Percentiles rank a stretch among this genome's conserved stretches.
These are phyloP conservation scores for Stenoptilia bipunctidactyla DNA, from an alignment of 2,888 invertebrate species.

Conservation along the genomic window DNA sequence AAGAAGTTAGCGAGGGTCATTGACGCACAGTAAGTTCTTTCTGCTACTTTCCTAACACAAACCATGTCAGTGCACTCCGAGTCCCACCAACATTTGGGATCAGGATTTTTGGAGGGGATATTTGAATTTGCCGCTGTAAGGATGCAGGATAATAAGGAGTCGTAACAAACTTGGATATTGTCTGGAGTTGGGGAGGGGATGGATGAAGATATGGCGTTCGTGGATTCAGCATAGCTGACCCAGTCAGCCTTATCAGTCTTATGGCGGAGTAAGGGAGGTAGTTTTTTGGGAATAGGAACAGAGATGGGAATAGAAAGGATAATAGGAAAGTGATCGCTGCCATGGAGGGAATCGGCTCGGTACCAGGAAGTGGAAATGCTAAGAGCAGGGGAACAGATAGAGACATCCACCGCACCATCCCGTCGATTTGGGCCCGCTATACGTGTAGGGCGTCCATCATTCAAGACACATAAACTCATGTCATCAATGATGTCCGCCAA, in stretches of 20 bases:
- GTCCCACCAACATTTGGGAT: conserved; percentile 3
- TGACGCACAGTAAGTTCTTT: conserved; percentile 9
- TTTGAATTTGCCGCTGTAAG: too few relatives aligned
- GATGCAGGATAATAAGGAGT: background rate
- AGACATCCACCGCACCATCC: conserved; percentile 5
- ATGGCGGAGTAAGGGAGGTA: background rate
- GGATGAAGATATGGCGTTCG: background rate
- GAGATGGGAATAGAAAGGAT: background rate
- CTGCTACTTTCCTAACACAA: conserved; percentile 4
- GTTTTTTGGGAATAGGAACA: background rate
- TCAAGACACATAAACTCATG: too few relatives aligned
- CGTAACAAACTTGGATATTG: background rate
- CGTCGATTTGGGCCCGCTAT: conserved; percentile 7
- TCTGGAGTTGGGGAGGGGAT: too few relatives aligned
- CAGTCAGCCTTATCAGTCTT: background rate
- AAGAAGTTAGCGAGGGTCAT: conserved; percentile 5
- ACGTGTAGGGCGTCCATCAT: conserved; percentile 9
- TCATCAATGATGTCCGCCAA: conserved; percentile 7
- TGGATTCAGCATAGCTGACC: background rate
- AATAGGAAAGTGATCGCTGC: conserved; percentile 5
- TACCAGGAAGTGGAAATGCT: background rate
- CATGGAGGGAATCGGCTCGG: conserved; percentile 1
- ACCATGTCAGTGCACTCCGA: background rate
- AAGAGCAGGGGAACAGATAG: conserved; percentile 4
- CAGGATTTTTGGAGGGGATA: background rate